These are phyloP conservation scores for Heteronetta atricapilla DNA, from an alignment of 2,113 vertebrate species.

Conservation along the genomic window DNA sequence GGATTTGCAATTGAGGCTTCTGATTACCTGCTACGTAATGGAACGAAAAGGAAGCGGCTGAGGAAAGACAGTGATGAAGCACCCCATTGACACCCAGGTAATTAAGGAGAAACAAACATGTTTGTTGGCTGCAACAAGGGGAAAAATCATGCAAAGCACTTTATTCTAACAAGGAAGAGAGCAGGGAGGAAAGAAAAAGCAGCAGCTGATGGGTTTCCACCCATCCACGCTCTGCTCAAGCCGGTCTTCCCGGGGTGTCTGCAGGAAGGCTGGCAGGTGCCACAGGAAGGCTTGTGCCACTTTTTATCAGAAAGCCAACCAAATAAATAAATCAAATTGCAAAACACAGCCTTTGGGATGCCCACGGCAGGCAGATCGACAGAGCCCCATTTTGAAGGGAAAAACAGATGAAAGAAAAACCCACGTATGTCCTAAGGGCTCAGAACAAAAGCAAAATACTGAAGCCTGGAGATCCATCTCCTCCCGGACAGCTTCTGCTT, in stretches of 20 bases:
- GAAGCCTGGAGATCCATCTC: background rate
- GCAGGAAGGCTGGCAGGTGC: background rate
- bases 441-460: background rate
- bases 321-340: background rate
- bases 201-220: conserved; percentile 8
- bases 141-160: conserved; percentile 16
- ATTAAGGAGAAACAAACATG: conserved; percentile 70
- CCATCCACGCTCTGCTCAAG: background rate
- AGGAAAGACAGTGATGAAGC: conserved; percentile 68
- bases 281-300: background rate
- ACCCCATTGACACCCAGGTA: conserved; percentile 66
- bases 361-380: background rate
- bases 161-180: background rate
- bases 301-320: background rate
- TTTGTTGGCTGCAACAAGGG: conserved; percentile 49
- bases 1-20: conserved; percentile 25
- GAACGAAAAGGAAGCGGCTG: conserved; percentile 31
- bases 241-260: background rate
- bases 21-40: conserved; percentile 44
- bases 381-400: background rate
- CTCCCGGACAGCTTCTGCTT: background rate
- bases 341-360: background rate
- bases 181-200: background rate
- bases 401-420: background rate
- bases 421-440: background rate